These are phyloP conservation scores for Sepioteuthis lessoniana DNA, from an alignment of 2,888 invertebrate genomes.

Conservation along the genomic window DNA sequence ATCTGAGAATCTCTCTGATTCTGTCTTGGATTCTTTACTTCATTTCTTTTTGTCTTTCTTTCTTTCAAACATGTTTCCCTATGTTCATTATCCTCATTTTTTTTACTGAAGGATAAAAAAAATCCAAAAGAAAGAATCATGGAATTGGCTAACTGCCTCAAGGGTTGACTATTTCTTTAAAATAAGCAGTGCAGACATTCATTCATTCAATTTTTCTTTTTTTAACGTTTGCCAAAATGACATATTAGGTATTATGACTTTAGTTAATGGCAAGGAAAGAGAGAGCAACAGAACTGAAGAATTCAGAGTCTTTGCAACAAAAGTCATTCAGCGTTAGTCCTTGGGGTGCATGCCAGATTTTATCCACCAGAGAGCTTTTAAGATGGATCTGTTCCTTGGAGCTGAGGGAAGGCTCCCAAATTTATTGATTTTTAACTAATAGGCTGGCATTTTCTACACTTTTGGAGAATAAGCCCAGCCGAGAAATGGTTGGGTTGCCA, in stretches of 20 bases:
- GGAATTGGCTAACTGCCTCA: not conserved
- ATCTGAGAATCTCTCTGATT: too few relatives aligned
- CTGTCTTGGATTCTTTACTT: too few relatives aligned
- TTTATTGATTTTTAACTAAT: conserved; percentile 33
- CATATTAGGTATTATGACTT: not conserved
- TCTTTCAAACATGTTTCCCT: too few relatives aligned
- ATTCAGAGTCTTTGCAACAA: not conserved
- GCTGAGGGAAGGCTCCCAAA: not conserved
- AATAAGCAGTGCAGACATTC: not conserved
- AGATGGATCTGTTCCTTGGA: not conserved
- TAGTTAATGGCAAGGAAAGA: not conserved
- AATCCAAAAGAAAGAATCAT: too few relatives aligned
- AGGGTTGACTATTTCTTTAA: not conserved
- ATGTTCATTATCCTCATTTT: too few relatives aligned
- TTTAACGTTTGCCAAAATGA: not conserved
- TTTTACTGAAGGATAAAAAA: too few relatives aligned
- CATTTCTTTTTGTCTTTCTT: too few relatives aligned
- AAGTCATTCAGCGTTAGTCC: conserved; percentile 33
- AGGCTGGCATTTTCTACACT: not conserved
- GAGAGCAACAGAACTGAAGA: not conserved
- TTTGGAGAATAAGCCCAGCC: not conserved
- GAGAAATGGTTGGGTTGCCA: too few relatives aligned
- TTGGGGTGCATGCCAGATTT: conserved; percentile 2
- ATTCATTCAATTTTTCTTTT: not conserved
- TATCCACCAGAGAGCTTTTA: conserved; percentile 33